These are phyloP conservation scores for Muricea muricata DNA, from an alignment of 92 coral and sea anemone species.

Conservation along the genomic window DNA sequence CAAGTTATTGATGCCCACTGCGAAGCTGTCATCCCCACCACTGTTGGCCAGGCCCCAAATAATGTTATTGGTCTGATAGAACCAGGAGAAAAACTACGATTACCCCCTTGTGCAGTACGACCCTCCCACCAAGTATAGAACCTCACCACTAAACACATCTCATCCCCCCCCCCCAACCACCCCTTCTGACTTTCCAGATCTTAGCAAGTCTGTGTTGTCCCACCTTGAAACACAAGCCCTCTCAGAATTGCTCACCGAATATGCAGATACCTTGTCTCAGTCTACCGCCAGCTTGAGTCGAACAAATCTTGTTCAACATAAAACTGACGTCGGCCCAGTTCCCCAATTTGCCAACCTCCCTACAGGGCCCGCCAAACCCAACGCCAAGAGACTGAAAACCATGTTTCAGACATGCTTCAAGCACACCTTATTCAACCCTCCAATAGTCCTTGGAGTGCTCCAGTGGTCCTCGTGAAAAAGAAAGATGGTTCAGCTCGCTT, in stretches of 20 bases:
- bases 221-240: not conserved
- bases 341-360: slow-evolving; percentile 33
- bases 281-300: slow-evolving; percentile 34
- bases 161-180: not conserved
- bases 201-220: not conserved
- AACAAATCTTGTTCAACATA: slow-evolving; percentile 26
- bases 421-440: slow-evolving; percentile 41
- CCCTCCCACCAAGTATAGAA: not conserved
- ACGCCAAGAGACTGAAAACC: slow-evolving; percentile 25
- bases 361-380: slow-evolving; percentile 22
- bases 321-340: slow-evolving; percentile 24
- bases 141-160: too few species aligned
- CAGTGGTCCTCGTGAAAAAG: slow-evolving; percentile 52
- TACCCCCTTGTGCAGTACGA: not conserved
- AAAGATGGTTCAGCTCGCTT: slow-evolving; percentile 53
- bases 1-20: slow-evolving; percentile 4
- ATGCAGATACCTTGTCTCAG: slow-evolving; percentile 24
- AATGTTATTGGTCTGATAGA: slow-evolving; percentile 19
- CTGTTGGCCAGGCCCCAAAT: not conserved
- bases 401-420: slow-evolving; percentile 44
- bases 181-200: not conserved
- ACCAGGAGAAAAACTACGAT: not conserved
- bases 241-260: not conserved
- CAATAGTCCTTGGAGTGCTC: slow-evolving; percentile 52
- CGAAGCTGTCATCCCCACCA: not conserved